phyloP scores from a whole-genome alignment of 2,888 invertebrate genomes.

The Acanthopleura granulata region DNA sequence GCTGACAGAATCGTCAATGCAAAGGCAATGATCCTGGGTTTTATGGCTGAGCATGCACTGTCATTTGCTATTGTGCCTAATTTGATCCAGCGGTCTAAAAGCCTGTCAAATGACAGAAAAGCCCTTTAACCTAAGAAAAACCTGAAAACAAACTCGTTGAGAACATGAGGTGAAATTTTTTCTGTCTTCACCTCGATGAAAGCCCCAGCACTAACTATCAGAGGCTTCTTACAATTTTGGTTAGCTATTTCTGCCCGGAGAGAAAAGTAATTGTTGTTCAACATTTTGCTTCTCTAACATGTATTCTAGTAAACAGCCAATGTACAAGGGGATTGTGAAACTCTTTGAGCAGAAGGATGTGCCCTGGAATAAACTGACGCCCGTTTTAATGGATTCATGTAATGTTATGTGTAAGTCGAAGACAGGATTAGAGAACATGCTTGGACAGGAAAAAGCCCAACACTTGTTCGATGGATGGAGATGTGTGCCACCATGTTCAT shows the following conservation, averaged over 20 bases:
- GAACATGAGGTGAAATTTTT: not conserved
- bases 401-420: conserved; percentile 41
- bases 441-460: conserved; percentile 22
- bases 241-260: not conserved
- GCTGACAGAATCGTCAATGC: not conserved
- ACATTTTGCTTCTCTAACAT: not conserved
- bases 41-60: not conserved
- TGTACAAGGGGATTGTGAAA: not conserved
- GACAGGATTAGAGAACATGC: conserved; percentile 23
- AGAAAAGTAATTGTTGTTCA: not conserved
- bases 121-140: not conserved
- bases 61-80: not conserved
- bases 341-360: not conserved
- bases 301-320: not conserved
- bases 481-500: conserved; percentile 43
- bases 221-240: not conserved
- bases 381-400: conserved; percentile 38
- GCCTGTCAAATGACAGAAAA: not conserved
- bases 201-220: not conserved
- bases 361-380: not conserved
- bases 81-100: not conserved
- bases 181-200: not conserved
- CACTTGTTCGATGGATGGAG: conserved; percentile 45
- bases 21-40: not conserved
- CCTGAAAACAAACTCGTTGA: not conserved